A percentile compares a stretch with the other conserved stretches of the same genome.
Conservation (phyloP, 2,888 invertebrate genomes). For the Rhopalosiphum nymphaeae region DNA sequence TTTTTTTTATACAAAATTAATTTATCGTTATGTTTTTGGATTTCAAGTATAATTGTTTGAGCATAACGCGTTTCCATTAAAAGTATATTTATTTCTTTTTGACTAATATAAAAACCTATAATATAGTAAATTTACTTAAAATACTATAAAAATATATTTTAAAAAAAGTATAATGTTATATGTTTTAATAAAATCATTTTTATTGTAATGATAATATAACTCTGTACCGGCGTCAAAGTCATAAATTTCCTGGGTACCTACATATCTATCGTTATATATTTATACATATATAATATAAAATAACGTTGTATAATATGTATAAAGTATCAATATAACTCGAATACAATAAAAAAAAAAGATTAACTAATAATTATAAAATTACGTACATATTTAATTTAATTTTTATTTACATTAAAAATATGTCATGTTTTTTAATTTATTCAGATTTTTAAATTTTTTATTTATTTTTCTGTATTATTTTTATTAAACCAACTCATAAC, state of each 20-base stretch:
- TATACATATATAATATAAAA: neutral
- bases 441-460: too few relatives aligned
- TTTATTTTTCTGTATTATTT: too few relatives aligned
- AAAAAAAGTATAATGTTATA: neutral
- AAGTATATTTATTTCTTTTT: neutral
- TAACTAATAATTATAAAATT: neutral
- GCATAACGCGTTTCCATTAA: neutral
- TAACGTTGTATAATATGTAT: neutral
- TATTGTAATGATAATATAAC: neutral
- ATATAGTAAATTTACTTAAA: neutral
- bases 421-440: too few relatives aligned
- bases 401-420: neutral
- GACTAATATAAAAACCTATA: neutral
- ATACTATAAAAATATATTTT: neutral
- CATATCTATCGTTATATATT: neutral
- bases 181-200: neutral
- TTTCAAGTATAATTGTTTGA: neutral
- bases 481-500: neutral
- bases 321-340: too few relatives aligned
- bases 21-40: neutral
- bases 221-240: neutral
- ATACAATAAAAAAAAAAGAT: neutral
- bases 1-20: neutral
- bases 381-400: neutral
- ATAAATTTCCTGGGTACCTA: neutral